A percentile compares a stretch with the other conserved stretches of the same genome.
Conservation (phyloP, 2,113 vertebrate species). For the Pardalotus punctatus region DNA sequence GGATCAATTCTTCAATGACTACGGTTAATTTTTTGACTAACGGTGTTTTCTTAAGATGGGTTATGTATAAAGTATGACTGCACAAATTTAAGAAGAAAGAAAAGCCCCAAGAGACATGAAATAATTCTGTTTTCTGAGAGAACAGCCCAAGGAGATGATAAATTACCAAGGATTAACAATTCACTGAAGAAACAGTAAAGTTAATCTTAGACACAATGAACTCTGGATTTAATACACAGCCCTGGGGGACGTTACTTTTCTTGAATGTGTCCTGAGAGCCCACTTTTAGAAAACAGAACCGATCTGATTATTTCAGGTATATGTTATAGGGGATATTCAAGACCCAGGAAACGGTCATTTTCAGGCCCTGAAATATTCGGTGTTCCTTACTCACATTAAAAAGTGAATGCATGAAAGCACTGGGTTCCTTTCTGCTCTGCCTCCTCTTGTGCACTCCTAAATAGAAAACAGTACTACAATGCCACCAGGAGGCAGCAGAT, state of each 20-base stretch:
- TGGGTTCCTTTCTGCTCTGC: background rate
- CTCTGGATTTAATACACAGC: background rate
- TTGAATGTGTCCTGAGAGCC: background rate
- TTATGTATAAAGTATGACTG: background rate
- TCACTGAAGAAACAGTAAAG: background rate
- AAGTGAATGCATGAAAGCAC: background rate
- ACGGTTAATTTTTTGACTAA: background rate
- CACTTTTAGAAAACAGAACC: background rate
- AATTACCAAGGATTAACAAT: background rate
- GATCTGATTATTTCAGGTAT: background rate
- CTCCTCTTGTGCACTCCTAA: background rate
- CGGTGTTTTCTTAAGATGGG: background rate
- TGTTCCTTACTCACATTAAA: background rate
- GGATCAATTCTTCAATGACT: background rate
- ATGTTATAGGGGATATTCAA: background rate
- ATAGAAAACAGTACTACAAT: background rate
- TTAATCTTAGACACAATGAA: background rate
- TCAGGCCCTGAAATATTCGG: background rate
- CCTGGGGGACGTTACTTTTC: background rate
- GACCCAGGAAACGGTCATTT: background rate
- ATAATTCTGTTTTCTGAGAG: background rate
- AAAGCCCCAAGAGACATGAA: background rate
- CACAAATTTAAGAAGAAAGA: background rate
- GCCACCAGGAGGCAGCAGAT: conserved; percentile 49
- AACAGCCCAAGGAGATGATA: background rate